These are phyloP conservation scores for Glyptemys insculpta DNA, from an alignment of 2,797 vertebrate species.

Conservation along the genomic window DNA sequence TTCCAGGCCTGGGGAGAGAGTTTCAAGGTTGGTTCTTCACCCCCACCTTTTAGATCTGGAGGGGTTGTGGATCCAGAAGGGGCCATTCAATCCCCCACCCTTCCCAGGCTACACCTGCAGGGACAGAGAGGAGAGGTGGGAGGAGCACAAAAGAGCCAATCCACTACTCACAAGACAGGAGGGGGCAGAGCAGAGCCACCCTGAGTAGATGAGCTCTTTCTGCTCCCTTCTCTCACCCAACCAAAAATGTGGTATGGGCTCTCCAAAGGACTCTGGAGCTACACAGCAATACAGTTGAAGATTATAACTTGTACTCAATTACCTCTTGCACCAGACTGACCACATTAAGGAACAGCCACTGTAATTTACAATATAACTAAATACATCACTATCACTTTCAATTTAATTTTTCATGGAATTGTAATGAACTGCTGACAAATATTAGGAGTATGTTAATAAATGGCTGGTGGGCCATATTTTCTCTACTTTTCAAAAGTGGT, in stretches of 20 bases:
- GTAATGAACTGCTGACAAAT: conserved; percentile 25
- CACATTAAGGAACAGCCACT: conserved; percentile 10
- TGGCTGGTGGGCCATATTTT: not conserved
- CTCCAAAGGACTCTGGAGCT: fast-evolving
- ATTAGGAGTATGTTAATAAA: conserved; percentile 5
- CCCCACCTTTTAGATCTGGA: too few species aligned
- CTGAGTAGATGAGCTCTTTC: conserved; percentile 46
- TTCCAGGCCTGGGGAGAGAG: not conserved
- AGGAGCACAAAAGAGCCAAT: conserved; percentile 19
- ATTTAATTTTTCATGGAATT: not conserved
- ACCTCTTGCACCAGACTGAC: conserved; percentile 23
- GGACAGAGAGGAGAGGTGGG: conserved; percentile 1
- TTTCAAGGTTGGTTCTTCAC: not conserved
- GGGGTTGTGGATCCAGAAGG: not conserved
- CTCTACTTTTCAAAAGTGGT: not conserved
- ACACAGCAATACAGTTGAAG: not conserved
- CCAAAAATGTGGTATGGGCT: not conserved
- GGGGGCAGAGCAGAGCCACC: not conserved
- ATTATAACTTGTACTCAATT: conserved; percentile 26
- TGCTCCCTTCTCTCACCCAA: conserved; percentile 14
- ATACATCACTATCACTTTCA: not conserved
- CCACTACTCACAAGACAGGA: conserved; percentile 16
- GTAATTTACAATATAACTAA: not conserved
- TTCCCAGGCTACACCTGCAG: conserved; percentile 49
- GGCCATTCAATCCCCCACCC: not conserved